Conservation (phyloP, 2,888 invertebrate genomes). For the Leptopterna dolabrata region DNA sequence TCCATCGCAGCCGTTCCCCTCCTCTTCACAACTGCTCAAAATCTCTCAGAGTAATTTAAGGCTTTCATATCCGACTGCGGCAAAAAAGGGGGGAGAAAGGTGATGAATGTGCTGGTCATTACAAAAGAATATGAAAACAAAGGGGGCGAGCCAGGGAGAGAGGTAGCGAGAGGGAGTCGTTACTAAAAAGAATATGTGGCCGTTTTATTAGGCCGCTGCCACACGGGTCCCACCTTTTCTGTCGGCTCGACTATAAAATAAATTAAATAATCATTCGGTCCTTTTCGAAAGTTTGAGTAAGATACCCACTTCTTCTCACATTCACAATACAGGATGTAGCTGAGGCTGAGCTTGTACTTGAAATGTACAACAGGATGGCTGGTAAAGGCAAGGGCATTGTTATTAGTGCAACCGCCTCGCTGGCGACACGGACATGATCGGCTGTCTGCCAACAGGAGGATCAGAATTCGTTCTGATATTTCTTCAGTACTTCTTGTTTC, state of each 20-base stretch:
- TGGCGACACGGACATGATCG: too few species aligned
- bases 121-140: conserved; percentile 11
- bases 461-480: too few species aligned
- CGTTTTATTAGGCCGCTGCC: conserved; percentile 1
- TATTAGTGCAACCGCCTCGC: too few species aligned
- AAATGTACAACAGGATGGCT: too few species aligned
- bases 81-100: not conserved
- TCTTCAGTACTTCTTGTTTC: too few species aligned
- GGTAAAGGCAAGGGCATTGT: too few species aligned
- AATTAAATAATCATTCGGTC: not conserved
- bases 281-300: not conserved
- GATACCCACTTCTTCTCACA: not conserved
- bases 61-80: conserved; percentile 11
- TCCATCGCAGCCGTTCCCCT: not conserved
- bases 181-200: not conserved
- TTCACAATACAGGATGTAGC: too few species aligned
- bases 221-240: not conserved
- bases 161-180: not conserved
- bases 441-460: too few species aligned
- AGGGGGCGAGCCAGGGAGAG: not conserved
- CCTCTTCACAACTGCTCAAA: not conserved
- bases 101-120: not conserved
- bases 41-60: conserved; percentile 3
- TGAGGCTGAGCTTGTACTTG: too few species aligned
- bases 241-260: not conserved